A percentile compares a stretch with the other conserved stretches of the same genome.
Evolutionary conservation across 1,140 invertebrate species (phyloP).

Genomic region (Drosophila bocki): DNA sequence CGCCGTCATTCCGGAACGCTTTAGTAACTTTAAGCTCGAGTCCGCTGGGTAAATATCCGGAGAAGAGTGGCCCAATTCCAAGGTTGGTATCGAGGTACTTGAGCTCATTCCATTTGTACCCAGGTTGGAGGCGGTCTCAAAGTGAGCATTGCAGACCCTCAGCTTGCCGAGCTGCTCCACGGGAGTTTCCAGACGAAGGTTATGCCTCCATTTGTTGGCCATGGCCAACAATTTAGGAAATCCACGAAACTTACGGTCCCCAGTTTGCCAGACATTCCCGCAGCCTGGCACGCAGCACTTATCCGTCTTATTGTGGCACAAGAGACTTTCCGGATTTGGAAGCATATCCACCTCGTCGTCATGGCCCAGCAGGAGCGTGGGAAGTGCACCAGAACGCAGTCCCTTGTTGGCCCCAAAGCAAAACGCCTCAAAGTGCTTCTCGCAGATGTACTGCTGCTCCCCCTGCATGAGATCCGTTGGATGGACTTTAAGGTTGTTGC

Average conservation of each 20-base stretch:
- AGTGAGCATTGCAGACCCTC: constrained; percentile 57
- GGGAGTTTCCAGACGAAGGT: constrained; percentile 39
- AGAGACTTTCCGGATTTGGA: constrained; percentile 42
- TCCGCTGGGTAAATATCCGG: constrained; percentile 31
- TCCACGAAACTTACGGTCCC: constrained; percentile 17
- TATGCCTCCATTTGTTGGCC: constrained; percentile 64
- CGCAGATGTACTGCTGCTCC: constrained; percentile 55
- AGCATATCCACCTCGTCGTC: constrained; percentile 22
- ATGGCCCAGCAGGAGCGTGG: constrained; percentile 65
- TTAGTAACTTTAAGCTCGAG: constrained; percentile 4
- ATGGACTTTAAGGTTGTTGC: constrained; percentile 55
- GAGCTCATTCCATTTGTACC: constrained; percentile 23
- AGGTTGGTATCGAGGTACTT: constrained; percentile 55
- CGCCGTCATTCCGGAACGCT: neutral
- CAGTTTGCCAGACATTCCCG: constrained; percentile 19
- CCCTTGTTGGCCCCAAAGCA: constrained; percentile 49
- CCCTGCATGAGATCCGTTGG: constrained; percentile 4
- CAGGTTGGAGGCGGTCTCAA: constrained; percentile 46
- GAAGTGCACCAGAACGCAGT: constrained; percentile 54
- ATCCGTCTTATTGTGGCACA: constrained; percentile 11
- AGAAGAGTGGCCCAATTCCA: constrained; percentile 62
- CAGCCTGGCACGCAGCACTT: constrained; percentile 64
- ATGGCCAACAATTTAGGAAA: constrained; percentile 49
- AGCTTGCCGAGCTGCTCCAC: constrained; percentile 28
- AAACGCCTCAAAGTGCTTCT: constrained; percentile 67